phyloP scores from a whole-genome alignment of 2,113 vertebrate genomes.

The Fregetta grallaria region DNA sequence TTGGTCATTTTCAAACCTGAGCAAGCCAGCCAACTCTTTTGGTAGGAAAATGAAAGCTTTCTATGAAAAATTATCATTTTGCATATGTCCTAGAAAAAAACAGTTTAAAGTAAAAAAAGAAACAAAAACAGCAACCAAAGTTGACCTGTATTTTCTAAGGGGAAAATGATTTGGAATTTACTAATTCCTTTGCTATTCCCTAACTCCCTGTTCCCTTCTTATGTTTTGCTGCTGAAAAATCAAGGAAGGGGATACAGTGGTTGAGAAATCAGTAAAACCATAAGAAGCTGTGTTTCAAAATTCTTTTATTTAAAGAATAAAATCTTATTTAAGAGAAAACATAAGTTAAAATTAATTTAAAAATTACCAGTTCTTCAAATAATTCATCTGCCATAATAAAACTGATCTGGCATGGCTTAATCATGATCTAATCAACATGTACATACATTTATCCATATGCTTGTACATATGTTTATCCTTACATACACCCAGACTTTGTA shows the following conservation, averaged over 20 bases:
- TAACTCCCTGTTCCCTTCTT: not conserved
- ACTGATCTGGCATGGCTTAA: not conserved
- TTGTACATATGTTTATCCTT: not conserved
- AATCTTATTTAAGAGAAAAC: not conserved
- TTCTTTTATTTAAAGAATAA: not conserved
- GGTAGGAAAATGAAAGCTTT: not conserved
- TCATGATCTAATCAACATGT: not conserved
- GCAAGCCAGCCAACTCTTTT: not conserved
- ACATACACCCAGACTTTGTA: not conserved
- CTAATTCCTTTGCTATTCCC: not conserved
- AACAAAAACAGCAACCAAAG: fast-evolving
- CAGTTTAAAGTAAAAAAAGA: not conserved
- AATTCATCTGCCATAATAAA: not conserved
- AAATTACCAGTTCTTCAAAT: not conserved
- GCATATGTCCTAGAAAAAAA: fast-evolving
- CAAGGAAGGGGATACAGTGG: not conserved
- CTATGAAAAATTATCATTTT: not conserved
- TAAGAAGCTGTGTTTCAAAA: not conserved
- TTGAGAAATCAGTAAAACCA: not conserved
- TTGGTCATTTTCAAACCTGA: not conserved
- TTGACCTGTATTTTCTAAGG: fast-evolving
- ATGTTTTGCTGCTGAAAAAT: not conserved
- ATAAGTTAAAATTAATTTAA: not conserved
- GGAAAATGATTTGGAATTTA: not conserved
- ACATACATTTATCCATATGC: not conserved